Base-by-base conservation (phyloP, 2,113 vertebrate genomes). In the Laticauda laticaudata region DNA sequence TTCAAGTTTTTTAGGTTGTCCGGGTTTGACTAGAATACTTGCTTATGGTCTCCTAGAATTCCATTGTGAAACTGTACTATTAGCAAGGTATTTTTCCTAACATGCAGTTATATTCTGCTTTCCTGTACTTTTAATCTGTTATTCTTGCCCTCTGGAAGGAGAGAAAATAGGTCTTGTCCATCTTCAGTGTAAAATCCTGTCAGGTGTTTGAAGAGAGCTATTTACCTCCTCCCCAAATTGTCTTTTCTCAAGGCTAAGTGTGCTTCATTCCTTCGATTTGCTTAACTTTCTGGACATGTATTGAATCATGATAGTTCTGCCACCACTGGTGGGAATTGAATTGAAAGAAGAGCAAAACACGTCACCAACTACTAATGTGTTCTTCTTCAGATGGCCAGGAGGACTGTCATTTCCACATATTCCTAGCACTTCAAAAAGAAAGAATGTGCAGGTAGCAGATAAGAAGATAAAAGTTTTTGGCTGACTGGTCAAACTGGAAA, bases 331-430 rank as follows among this genome's bases (percentile, higher is more conserved):
- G 15, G 23, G 53, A n/a, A 53, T 86, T 75, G 59, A 93, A 8
- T 5, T 89, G 81, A 14, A 48, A 14, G 9, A 20, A 12, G 85
- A 59, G 90, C 15, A 59, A 86, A 11, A 1, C 43, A 54, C 90
- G 29, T 15, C 54, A 15, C n/a, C 10, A 2, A n/a, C 64, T 54
- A 24, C 0, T 69, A 2, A 0, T 91, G 2, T 3, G 4, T 90
- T 18, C 2, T 1, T 3, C 23, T 34, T 5, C 57, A 34, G 26
- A 51, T n/a, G 87, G 81, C 91, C 43, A 87, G 15, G 26, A 92
- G 29, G 43, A 48, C 54, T 24, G 48, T 0, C 0, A 0, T 0
- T 23, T 85, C 23, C 45, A 54, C 3, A 0, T 0, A 0, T 90
- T 12, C 18, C n/a, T 26, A 43, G 2, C 2, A 5, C 2, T 14